These are phyloP conservation scores for Otolemur crassicaudatus DNA, from an alignment of 2,797 vertebrate species.

Conservation along the genomic window DNA sequence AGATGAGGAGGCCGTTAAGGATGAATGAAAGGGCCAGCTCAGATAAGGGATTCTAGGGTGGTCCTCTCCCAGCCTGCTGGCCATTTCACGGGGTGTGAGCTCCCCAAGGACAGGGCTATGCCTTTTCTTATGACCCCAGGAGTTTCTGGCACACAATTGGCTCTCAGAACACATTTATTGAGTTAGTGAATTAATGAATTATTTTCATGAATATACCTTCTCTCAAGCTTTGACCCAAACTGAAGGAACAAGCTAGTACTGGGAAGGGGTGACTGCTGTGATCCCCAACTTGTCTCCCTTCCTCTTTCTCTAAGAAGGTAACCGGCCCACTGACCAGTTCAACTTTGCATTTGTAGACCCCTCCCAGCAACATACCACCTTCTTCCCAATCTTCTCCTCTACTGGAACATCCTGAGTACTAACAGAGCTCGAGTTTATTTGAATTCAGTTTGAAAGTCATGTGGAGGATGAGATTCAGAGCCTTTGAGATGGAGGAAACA, in stretches of 20 bases:
- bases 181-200: not conserved
- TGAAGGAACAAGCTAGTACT: not conserved
- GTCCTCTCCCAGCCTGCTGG: not conserved
- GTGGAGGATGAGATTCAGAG: not conserved
- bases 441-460: not conserved
- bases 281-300: not conserved
- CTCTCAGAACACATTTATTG: not conserved
- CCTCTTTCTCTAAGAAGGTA: not conserved
- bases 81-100: not conserved
- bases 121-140: not conserved
- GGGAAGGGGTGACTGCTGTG: not conserved
- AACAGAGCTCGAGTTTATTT: constrained; percentile 37
- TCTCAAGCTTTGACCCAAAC: constrained; percentile 8
- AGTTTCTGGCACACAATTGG: not conserved
- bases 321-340: not conserved
- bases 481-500: not conserved
- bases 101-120: not conserved
- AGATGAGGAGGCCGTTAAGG: not conserved
- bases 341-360: not conserved
- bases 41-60: not conserved
- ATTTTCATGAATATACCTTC: not conserved
- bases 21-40: not conserved
- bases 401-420: constrained; percentile 20
- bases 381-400: not conserved
- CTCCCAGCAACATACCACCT: not conserved